Evolutionary conservation across 2,888 invertebrate species (phyloP).

Genomic region (Stratiomys singularior): DNA sequence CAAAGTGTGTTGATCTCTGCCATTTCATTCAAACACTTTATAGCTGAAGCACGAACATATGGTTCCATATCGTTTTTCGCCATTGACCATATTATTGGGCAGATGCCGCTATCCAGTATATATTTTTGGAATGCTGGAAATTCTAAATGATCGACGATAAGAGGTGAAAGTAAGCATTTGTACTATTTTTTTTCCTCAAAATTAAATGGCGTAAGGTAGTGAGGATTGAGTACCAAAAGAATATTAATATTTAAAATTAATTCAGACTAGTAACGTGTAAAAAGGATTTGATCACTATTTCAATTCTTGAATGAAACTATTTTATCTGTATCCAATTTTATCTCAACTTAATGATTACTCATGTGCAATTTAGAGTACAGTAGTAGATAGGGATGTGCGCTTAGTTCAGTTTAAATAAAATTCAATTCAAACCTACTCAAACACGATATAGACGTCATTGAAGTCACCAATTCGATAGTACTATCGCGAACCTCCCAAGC

Average conservation of each 20-base stretch:
- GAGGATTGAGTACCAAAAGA: too few relatives aligned
- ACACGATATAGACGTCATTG: conserved; percentile 76
- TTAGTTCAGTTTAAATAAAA: too few relatives aligned
- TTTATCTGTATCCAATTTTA: too few relatives aligned
- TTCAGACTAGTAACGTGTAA: too few relatives aligned
- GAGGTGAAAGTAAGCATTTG: too few relatives aligned
- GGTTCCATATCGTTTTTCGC: conserved; percentile 76
- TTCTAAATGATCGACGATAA: conserved; percentile 69
- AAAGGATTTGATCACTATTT: too few relatives aligned
- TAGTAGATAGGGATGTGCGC: too few relatives aligned
- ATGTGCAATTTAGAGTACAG: too few relatives aligned
- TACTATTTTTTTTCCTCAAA: too few relatives aligned
- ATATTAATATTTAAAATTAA: too few relatives aligned
- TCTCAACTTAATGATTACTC: too few relatives aligned
- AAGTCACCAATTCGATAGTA: conserved; percentile 76
- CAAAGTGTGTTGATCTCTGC: conserved; percentile 74
- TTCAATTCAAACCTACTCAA: conserved; percentile 70
- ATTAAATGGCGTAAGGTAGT: not conserved
- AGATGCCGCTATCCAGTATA: conserved; percentile 73
- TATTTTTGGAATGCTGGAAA: conserved; percentile 82
- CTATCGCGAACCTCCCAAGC: conserved; percentile 85
- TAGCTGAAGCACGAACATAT: conserved; percentile 80
- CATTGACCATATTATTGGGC: conserved; percentile 73
- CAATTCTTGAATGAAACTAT: too few relatives aligned
- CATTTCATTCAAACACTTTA: conserved; percentile 76